Percentiles rank a stretch among this genome's conserved stretches.
Conservation (phyloP, 2,113 vertebrate genomes). For the Toxotes chatareus region DNA sequence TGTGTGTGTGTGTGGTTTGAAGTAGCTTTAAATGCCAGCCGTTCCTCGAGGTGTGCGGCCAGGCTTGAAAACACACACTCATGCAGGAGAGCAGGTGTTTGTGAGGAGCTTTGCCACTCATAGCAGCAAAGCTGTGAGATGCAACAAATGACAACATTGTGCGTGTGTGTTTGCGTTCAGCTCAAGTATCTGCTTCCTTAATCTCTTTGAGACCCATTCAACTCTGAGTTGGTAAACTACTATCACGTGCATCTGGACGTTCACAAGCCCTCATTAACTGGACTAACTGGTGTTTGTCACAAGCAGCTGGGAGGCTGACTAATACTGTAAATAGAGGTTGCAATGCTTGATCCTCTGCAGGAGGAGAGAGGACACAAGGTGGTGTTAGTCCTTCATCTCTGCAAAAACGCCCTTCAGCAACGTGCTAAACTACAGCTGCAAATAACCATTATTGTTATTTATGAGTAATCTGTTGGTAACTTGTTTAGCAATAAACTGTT, state of each 20-base stretch:
- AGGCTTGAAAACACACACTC: conserved; percentile 24
- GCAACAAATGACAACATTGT: conserved; percentile 34
- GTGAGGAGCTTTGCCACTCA: conserved; percentile 5
- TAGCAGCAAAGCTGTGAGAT: conserved; percentile 4
- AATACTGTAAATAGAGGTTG: background rate
- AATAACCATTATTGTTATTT: background rate
- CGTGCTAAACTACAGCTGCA: background rate
- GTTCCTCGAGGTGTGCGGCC: conserved; percentile 24
- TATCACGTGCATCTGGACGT: background rate
- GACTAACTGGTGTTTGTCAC: conserved; percentile 28
- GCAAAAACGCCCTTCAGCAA: background rate
- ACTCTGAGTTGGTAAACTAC: conserved; percentile 6
- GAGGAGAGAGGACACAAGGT: background rate
- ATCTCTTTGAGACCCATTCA: conserved; percentile 10
- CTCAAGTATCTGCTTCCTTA: background rate
- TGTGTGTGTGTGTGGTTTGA: conserved; percentile 21
- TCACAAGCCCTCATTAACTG: conserved; percentile 16
- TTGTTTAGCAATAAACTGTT: background rate
- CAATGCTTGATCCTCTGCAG: background rate
- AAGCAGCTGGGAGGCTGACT: conserved; percentile 17
- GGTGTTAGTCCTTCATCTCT: background rate
- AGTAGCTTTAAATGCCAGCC: background rate
- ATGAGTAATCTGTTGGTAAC: background rate
- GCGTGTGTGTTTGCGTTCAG: conserved; percentile 12
- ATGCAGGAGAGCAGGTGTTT: conserved; percentile 38